These are phyloP conservation scores for Plebejus argus DNA, from an alignment of 2,888 invertebrate genomes.

Conservation along the genomic window DNA sequence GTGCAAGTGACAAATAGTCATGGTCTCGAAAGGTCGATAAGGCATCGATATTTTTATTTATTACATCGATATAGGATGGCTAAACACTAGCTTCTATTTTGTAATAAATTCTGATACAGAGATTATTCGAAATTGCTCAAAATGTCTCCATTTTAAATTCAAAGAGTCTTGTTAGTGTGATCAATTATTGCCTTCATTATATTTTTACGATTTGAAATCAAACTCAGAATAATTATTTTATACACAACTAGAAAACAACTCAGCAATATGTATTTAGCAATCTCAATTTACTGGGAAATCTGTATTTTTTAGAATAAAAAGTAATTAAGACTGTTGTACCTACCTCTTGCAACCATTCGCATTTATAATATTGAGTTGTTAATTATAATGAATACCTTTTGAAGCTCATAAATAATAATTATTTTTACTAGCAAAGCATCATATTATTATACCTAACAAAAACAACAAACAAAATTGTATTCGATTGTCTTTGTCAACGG, in stretches of 20 bases:
- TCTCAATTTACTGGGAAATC: too few relatives aligned
- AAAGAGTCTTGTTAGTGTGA: not conserved
- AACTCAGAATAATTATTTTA: not conserved
- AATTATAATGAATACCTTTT: too few relatives aligned
- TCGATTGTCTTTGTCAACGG: not conserved
- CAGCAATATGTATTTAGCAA: too few relatives aligned
- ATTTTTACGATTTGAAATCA: not conserved
- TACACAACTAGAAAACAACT: too few relatives aligned
- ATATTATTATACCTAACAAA: not conserved
- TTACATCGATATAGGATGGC: conserved; percentile 11
- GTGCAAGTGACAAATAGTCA: conserved; percentile 79
- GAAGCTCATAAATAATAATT: too few relatives aligned
- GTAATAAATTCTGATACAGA: conserved; percentile 24
- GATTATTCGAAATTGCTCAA: conserved; percentile 3
- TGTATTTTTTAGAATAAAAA: too few relatives aligned
- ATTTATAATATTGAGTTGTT: too few relatives aligned
- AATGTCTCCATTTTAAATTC: not conserved
- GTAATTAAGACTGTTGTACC: too few relatives aligned
- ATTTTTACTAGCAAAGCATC: too few relatives aligned
- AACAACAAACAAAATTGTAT: not conserved
- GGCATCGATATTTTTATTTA: conserved; percentile 41
- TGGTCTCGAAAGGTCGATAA: conserved; percentile 63
- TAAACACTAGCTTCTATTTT: conserved; percentile 30
- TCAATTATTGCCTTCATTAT: not conserved
- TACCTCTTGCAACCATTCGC: too few relatives aligned